Evolutionary conservation across 2,797 vertebrate species (phyloP).

Genomic region (Mormyrops boulengeri): DNA sequence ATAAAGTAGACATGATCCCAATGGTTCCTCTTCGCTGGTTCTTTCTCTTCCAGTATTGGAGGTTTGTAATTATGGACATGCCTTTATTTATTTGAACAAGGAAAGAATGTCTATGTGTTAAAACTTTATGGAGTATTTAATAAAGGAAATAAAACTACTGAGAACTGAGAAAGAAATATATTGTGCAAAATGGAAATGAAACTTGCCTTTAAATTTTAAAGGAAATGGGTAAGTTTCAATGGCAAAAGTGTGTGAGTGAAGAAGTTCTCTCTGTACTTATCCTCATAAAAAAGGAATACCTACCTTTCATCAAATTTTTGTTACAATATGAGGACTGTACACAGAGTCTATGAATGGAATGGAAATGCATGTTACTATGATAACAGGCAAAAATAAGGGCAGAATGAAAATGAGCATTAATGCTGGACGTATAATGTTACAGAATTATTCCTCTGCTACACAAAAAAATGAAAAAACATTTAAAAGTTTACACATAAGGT

Average conservation of each 20-base stretch:
- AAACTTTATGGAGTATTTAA: neutral
- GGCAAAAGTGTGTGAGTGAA: neutral
- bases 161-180: neutral
- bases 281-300: constrained; percentile 39
- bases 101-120: neutral
- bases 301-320: constrained; percentile 68
- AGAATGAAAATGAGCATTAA: constrained; percentile 17
- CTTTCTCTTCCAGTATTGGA: neutral
- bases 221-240: constrained; percentile 3
- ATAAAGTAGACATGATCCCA: neutral
- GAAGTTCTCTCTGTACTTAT: neutral
- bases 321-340: constrained; percentile 64
- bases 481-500: neutral
- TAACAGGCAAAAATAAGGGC: constrained; percentile 35
- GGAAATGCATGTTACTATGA: constrained; percentile 66
- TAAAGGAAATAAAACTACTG: neutral
- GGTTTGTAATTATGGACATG: neutral
- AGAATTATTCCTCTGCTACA: neutral
- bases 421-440: neutral
- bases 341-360: constrained; percentile 67
- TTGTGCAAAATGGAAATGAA: neutral
- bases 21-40: neutral
- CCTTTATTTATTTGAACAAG: neutral
- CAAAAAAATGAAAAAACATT: neutral
- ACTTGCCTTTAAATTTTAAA: neutral